Base-by-base conservation (phyloP, 2,888 invertebrate genomes). In the Parnassius mnemosyne region DNA sequence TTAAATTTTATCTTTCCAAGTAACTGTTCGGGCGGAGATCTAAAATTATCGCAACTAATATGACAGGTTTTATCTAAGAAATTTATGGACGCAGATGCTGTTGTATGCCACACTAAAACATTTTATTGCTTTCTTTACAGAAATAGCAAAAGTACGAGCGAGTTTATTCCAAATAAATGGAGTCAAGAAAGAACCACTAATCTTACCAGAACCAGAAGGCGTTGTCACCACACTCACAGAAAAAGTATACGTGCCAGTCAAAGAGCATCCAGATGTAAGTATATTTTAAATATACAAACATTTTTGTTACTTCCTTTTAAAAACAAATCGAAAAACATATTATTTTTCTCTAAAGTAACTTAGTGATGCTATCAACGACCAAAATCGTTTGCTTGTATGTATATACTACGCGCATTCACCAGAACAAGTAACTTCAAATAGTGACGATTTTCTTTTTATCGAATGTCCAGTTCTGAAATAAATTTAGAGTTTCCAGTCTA, bases 191-290 rank as follows among this genome's bases (percentile, higher is more conserved):
- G 98, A 98, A 86, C 97, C 98, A 64, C 93, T 98, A 75, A 93
- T 96, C 75, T 92, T 98, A 84, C 98, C 98, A 83, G 98, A 98
- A 80, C 94, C 97, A 67, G 96, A 97, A 77, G 98, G 98, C 71
- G 94, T 96, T 80, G 94, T 97, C 81, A 95, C 97, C 77, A 97
- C 97, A 81, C 94, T 98, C 83, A 97, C 98, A 92, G 99, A 99
- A 93, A 99, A 99, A 95, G 97, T 99, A 81, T 99, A 98, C 92
- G 99, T 99, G 85, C 99, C 99, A 85, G 98, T 98, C 79, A 99
- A 99, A 94, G 99, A 99, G 92, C 98, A 99, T 92, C 99, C 99
- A 94, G 99, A 99, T 93, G 99, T 99, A 93, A 98, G 98, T 97
- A 61, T 65, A 57, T n/a, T 16, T 41, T 53, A 25, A 11, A 25